Evolutionary conservation across 1,140 invertebrate species (phyloP).

Genomic region (Bombyx mandarina): DNA sequence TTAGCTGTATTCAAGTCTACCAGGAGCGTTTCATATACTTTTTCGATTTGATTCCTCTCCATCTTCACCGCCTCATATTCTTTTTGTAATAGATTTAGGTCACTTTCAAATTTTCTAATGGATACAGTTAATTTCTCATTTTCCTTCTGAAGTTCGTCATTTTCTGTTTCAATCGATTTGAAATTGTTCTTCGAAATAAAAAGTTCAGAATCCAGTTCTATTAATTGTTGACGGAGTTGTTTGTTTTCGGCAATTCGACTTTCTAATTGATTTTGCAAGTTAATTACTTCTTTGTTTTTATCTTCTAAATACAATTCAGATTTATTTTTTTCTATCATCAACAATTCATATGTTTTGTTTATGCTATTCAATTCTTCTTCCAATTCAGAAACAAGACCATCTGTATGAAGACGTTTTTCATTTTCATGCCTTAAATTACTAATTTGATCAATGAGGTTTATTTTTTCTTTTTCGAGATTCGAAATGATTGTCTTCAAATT

Average conservation of each 20-base stretch:
- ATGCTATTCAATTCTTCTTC: conserved; percentile 23
- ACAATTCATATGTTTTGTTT: conserved; percentile 23
- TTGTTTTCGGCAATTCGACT: conserved; percentile 37
- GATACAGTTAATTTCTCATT: too few relatives aligned
- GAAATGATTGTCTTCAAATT: conserved; percentile 10
- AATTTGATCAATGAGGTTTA: conserved; percentile 22
- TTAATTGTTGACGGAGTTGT: conserved; percentile 26
- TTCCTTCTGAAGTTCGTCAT: conserved; percentile 4
- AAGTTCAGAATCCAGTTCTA: conserved; percentile 30
- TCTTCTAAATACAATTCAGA: conserved; percentile 26
- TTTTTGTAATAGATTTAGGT: conserved; percentile 22
- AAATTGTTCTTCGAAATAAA: conserved; percentile 20
- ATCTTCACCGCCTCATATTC: conserved; percentile 19
- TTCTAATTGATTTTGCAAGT: conserved; percentile 33
- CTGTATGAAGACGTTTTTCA: conserved; percentile 4
- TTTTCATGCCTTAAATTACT: conserved; percentile 27
- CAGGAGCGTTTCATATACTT: conserved; percentile 19
- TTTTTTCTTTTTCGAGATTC: conserved; percentile 14
- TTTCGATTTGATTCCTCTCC: conserved; percentile 39
- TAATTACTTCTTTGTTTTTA: conserved; percentile 36
- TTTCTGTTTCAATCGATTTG: conserved; percentile 29
- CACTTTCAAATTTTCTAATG: too few relatives aligned
- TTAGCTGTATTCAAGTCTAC: conserved; percentile 25
- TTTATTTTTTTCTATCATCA: conserved; percentile 24
- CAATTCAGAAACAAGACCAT: conserved; percentile 7